Conservation (phyloP, 2,113 vertebrate species). For the Cariama cristata region DNA sequence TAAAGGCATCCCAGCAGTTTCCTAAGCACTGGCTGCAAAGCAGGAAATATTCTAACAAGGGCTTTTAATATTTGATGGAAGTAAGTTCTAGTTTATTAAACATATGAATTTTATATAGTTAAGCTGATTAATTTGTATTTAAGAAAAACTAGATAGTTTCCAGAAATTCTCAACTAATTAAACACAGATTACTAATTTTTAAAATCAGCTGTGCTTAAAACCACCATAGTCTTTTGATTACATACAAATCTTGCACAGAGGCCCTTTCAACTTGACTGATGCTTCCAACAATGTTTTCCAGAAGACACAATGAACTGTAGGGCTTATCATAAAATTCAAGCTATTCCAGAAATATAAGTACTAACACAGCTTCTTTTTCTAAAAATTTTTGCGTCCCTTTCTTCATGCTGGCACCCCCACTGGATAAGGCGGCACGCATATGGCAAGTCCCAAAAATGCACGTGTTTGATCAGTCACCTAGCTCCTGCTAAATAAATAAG, state of each 20-base stretch:
- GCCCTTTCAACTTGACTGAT: not conserved
- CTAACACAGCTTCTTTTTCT: not conserved
- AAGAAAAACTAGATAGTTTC: not conserved
- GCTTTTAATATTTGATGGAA: not conserved
- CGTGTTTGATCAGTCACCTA: not conserved
- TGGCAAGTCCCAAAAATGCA: not conserved
- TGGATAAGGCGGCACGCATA: not conserved
- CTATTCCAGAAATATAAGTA: not conserved
- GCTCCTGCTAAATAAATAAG: not conserved
- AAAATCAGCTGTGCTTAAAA: not conserved
- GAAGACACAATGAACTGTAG: not conserved
- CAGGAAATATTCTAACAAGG: not conserved
- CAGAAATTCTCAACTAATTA: conserved; percentile 8
- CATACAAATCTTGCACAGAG: not conserved
- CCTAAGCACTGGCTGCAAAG: not conserved
- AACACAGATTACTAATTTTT: not conserved
- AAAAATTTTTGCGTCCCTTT: not conserved
- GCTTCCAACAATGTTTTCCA: not conserved
- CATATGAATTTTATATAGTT: not conserved
- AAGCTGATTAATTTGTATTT: not conserved
- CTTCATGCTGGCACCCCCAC: not conserved
- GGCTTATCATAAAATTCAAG: not conserved
- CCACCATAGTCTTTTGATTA: not conserved
- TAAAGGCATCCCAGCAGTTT: not conserved
- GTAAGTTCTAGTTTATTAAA: not conserved